Evolutionary conservation across 2,113 vertebrate species (phyloP).

Genomic region (Axis porcinus): DNA sequence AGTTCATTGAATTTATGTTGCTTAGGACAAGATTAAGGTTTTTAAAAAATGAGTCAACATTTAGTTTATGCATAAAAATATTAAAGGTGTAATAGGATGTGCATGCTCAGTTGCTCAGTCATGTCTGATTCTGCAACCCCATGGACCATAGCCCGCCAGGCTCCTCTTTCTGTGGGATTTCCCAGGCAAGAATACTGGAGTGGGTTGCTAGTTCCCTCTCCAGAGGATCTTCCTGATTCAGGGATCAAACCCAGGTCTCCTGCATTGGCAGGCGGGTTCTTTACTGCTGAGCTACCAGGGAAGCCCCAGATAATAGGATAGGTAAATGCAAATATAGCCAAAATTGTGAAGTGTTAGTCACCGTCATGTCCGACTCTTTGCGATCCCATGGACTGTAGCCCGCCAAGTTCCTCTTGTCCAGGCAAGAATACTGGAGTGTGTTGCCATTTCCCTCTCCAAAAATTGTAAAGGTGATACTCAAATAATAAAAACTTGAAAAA

Average conservation of each 20-base stretch:
- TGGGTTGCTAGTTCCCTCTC: not conserved
- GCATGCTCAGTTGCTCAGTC: not conserved
- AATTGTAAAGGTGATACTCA: not conserved
- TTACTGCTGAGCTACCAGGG: not conserved
- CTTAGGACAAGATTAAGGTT: not conserved
- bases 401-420: not conserved
- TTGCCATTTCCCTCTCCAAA: not conserved
- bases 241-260: not conserved
- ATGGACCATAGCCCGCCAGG: not conserved
- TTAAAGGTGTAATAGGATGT: not conserved
- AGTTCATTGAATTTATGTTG: not conserved
- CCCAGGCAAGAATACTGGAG: not conserved
- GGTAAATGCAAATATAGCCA: not conserved
- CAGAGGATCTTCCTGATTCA: not conserved
- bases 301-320: not conserved
- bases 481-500: not conserved
- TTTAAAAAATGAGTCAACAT: not conserved
- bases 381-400: not conserved
- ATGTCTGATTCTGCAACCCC: not conserved
- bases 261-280: not conserved
- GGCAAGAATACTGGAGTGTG: not conserved
- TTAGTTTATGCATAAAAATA: not conserved
- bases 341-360: not conserved
- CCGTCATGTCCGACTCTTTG: not conserved
- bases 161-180: not conserved